Percentiles rank a stretch among this genome's conserved stretches.
Evolutionary conservation across 2,888 invertebrate species (phyloP).

Genomic region (Stomorhina lunata): DNA sequence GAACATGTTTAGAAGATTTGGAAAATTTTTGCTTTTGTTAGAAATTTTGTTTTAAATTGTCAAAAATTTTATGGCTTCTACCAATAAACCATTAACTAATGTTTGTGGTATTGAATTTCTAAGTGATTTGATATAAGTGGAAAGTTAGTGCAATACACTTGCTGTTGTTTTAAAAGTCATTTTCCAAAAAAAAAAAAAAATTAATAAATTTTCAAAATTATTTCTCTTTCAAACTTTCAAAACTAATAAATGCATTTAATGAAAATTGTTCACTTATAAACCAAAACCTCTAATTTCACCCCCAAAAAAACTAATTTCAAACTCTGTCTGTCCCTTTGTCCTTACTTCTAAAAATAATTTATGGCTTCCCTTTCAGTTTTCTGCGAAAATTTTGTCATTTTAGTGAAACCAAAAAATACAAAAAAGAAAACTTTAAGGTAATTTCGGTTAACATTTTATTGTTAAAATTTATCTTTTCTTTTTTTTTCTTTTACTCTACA

Average conservation of each 20-base stretch:
- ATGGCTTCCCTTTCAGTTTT: neutral
- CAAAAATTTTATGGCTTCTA: neutral
- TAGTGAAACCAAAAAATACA: neutral
- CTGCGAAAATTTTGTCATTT: neutral
- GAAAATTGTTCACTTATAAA: too few relatives aligned
- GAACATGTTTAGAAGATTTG: too few relatives aligned
- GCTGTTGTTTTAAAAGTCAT: conserved; percentile 1
- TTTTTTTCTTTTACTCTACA: neutral
- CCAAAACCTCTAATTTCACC: too few relatives aligned
- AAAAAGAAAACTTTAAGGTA: conserved; percentile 1
- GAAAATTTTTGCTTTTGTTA: too few relatives aligned
- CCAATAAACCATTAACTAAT: conserved; percentile 11
- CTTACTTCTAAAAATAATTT: neutral
- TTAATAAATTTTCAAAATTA: neutral
- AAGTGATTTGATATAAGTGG: neutral
- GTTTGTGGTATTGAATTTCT: neutral
- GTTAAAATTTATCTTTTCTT: neutral
- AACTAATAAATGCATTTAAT: neutral
- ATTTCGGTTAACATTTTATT: conserved; percentile 22
- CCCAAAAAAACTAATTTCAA: neutral
- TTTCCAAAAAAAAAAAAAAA: neutral
- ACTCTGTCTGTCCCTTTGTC: neutral
- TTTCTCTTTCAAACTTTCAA: neutral
- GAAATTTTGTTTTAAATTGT: neutral
- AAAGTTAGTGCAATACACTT: conserved; percentile 17